Evolutionary conservation across 1,140 invertebrate genomes (phyloP), one percentile per base, ranked within the genome.

Genomic region (Caenorhabditis inopinata): DNA sequence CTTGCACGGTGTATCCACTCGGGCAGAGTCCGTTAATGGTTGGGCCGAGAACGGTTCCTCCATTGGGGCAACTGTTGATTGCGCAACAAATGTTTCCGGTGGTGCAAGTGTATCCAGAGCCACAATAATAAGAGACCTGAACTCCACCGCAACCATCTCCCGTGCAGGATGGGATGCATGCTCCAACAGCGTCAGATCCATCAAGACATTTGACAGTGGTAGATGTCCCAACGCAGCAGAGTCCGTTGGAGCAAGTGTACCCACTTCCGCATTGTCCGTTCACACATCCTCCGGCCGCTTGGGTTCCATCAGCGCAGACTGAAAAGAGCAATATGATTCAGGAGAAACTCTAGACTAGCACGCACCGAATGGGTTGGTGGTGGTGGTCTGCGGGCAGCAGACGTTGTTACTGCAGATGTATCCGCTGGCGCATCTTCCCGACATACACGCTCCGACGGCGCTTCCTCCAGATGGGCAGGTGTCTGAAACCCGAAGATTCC

Each of bases 231-330:
- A 85, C 62, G 48, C 87, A 87, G 81, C 87, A 89, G 45, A 88
- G 82, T 21, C 86, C 85, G 42, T 87, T 87, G 53, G 85, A 83
- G 80, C 87, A 88, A 42, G 83, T 87, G 83, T 88, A 88, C 32
- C 87, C 87, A 46, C 83, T 80, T 38, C 87, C 87, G 80, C 87
- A 88, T 38, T 76, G 74, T 29, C 84, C 84, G 78, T 88, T 88
- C 21, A 88, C 87, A 79, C 87, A 88, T 16, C 87, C 86, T 42
- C 87, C 87, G 21, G 86, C 87, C 14, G 87, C 87, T 85, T 88
- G 87, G 14, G 87, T 87, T 79, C 87, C 87, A 80, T 88, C 87
- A 45, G 87, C 80, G 62, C 87, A 88, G 23, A 88, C 86, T 84
- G 73, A 76, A 82, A 74, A 12, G 18, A n/a, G 5, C n/a, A 27